Percentiles rank a stretch among this genome's conserved stretches.
These are phyloP conservation scores for Elymnias hypermnestra DNA, from an alignment of 1,140 invertebrate genomes.

Conservation along the genomic window DNA sequence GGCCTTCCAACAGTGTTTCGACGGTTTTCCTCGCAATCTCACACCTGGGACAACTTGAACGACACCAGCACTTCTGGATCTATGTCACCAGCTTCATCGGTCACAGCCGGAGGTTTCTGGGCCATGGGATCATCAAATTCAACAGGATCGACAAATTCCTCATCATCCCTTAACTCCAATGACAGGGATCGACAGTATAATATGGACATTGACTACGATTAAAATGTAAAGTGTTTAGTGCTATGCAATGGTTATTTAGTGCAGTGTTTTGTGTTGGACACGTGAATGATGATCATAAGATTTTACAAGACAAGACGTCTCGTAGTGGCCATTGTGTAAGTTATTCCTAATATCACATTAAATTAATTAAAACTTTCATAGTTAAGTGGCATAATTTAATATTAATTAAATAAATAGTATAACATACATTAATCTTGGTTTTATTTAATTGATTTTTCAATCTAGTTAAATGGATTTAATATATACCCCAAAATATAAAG, in stretches of 20 bases:
- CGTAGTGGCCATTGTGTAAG: slow-evolving; percentile 1
- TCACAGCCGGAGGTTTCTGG: slow-evolving; percentile 30
- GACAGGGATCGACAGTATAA: slow-evolving; percentile 44
- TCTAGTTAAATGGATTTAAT: too few relatives aligned
- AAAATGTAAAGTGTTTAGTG: slow-evolving; percentile 8
- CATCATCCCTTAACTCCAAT: slow-evolving; percentile 30
- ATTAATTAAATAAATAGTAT: too few relatives aligned
- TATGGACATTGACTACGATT: slow-evolving; percentile 63
- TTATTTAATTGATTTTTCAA: too few relatives aligned
- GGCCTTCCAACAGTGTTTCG: slow-evolving; percentile 31
- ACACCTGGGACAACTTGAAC: slow-evolving; percentile 20
- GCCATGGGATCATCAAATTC: slow-evolving; percentile 25
- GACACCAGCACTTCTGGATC: slow-evolving; percentile 25
- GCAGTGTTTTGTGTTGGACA: slow-evolving; percentile 5
- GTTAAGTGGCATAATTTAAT: too few relatives aligned
- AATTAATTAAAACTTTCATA: too few relatives aligned
- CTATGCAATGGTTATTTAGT: slow-evolving; percentile 8
- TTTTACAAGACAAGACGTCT: neutral
- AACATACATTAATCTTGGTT: too few relatives aligned
- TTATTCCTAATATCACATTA: too few relatives aligned
- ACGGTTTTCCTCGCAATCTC: slow-evolving; percentile 23
- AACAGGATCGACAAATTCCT: slow-evolving; percentile 24
- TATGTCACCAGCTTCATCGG: slow-evolving; percentile 26
- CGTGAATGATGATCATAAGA: neutral
- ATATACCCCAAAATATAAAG: too few relatives aligned